These are phyloP conservation scores for Parapsyche elsis DNA, from an alignment of 1,140 invertebrate species.

Conservation along the genomic window DNA sequence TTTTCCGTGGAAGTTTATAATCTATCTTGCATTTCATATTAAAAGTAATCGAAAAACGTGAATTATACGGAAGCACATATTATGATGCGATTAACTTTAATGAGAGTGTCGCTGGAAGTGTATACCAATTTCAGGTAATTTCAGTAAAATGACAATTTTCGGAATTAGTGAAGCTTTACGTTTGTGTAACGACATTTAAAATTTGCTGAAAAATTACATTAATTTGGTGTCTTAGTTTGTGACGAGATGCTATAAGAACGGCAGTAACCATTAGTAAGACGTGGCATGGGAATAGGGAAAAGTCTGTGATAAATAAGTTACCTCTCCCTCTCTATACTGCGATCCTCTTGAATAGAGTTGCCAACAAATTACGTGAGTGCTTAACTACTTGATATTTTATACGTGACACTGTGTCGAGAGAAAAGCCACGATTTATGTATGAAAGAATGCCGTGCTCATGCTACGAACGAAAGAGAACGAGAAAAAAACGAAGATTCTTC, in stretches of 20 bases:
- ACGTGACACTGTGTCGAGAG: slow-evolving; percentile 21
- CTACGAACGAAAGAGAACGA: too few species aligned
- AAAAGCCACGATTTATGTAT: too few species aligned
- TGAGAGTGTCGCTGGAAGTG: too few species aligned
- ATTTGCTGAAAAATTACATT: not conserved
- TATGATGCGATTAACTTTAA: too few species aligned
- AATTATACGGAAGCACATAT: too few species aligned
- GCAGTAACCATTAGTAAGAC: not conserved
- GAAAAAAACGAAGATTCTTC: too few species aligned
- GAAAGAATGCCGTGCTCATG: too few species aligned
- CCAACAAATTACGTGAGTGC: slow-evolving; percentile 28
- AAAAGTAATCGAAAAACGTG: not conserved
- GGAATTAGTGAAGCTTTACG: not conserved
- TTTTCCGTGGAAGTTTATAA: not conserved
- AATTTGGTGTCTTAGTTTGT: not conserved
- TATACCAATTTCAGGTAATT: too few species aligned
- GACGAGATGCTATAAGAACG: not conserved
- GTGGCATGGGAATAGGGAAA: not conserved
- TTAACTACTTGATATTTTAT: slow-evolving; percentile 33
- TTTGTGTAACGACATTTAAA: not conserved
- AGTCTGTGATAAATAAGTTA: slow-evolving; percentile 25
- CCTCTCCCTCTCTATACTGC: not conserved
- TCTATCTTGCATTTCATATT: not conserved
- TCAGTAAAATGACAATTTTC: too few species aligned
- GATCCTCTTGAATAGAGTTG: slow-evolving; percentile 19